phyloP scores from a whole-genome alignment of 2,113 vertebrate species.

The Phodopus roborovskii region DNA sequence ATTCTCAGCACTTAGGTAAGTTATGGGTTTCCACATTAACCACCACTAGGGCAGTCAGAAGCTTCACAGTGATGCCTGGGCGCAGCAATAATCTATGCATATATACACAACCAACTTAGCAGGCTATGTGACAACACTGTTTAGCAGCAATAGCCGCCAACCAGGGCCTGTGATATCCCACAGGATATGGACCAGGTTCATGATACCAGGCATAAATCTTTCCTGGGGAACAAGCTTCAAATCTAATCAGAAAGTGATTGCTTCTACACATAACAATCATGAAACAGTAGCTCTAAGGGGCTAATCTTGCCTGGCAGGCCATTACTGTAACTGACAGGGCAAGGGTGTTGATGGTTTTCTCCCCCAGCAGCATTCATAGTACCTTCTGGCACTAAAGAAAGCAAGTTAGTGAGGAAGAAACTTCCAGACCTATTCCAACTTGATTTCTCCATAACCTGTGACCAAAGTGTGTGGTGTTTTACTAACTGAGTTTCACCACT shows the following conservation, averaged over 20 bases:
- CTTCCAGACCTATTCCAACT: neutral
- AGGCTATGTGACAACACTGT: neutral
- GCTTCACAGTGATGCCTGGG: too few species aligned
- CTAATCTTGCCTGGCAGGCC: neutral
- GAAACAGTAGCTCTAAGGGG: neutral
- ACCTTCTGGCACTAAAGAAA: neutral
- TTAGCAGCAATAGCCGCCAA: neutral
- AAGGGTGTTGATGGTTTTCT: too few species aligned
- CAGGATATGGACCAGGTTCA: neutral
- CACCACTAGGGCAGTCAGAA: neutral
- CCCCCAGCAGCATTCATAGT: neutral
- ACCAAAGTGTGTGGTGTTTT: too few species aligned
- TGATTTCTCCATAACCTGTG: neutral
- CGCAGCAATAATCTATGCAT: neutral
- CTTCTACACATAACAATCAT: neutral
- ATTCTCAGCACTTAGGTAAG: neutral
- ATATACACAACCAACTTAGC: neutral
- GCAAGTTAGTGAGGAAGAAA: too few species aligned
- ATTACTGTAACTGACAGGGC: neutral
- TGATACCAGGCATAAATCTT: too few species aligned
- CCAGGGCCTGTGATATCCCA: too few species aligned
- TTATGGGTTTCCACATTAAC: neutral
- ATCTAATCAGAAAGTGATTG: neutral
- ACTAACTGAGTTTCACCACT: neutral
- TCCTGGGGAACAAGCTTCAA: neutral